phyloP scores from a whole-genome alignment of 1,140 invertebrate genomes.

The Scaptomyza pallida region DNA sequence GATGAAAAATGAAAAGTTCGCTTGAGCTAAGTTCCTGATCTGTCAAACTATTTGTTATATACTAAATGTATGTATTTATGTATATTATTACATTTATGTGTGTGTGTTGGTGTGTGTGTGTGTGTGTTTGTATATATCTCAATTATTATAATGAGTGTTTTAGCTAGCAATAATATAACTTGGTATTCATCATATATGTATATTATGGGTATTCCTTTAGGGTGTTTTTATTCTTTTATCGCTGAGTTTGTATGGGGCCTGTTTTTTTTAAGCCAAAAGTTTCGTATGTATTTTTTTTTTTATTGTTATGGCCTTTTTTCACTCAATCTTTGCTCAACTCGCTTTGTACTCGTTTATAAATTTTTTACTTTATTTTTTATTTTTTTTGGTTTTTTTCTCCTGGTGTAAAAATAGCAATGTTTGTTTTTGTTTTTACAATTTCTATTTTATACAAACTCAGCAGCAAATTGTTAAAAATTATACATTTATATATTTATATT shows the following conservation, averaged over 20 bases:
- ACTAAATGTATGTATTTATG: background rate
- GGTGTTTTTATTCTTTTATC: slow-evolving; percentile 10
- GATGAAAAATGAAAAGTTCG: slow-evolving; percentile 22
- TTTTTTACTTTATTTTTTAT: slow-evolving; percentile 10
- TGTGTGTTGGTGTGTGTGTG: background rate
- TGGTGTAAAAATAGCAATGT: slow-evolving; percentile 81
- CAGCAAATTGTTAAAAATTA: slow-evolving; percentile 53
- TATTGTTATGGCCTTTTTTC: slow-evolving; percentile 46
- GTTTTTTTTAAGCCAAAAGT: slow-evolving; percentile 30
- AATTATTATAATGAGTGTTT: slow-evolving; percentile 51
- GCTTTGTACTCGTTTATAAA: slow-evolving; percentile 71
- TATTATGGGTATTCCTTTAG: slow-evolving; percentile 1
- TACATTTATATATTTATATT: slow-evolving; percentile 22
- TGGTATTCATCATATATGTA: slow-evolving; percentile 27
- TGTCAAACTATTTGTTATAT: slow-evolving; percentile 32
- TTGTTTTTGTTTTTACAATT: slow-evolving; percentile 20
- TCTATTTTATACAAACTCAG: slow-evolving; percentile 69
- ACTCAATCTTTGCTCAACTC: slow-evolving; percentile 50
- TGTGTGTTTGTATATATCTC: slow-evolving; percentile 33
- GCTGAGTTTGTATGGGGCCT: slow-evolving; percentile 48
- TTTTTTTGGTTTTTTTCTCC: slow-evolving; percentile 34
- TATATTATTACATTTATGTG: slow-evolving; percentile 11
- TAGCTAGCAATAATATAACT: slow-evolving; percentile 38
- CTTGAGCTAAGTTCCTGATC: slow-evolving; percentile 49
- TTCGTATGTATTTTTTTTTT: slow-evolving; percentile 11